Evolutionary conservation across 2,113 vertebrate genomes (phyloP).

Genomic region (Megaceryle maxima): DNA sequence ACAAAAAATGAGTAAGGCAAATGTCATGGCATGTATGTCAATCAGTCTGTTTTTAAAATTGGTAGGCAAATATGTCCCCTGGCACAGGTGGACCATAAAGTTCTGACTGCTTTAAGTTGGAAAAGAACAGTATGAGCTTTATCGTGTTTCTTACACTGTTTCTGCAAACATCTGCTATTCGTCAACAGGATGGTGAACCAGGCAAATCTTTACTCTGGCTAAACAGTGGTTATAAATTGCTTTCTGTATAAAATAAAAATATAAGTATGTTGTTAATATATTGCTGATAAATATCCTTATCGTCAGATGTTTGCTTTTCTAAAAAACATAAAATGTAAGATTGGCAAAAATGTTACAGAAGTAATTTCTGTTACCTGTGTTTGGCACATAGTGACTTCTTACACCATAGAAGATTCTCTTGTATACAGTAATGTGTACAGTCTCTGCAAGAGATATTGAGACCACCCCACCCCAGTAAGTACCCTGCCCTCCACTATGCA

Average conservation of each 20-base stretch:
- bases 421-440: background rate
- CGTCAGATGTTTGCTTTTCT: background rate
- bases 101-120: background rate
- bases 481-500: background rate
- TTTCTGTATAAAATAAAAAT: background rate
- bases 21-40: background rate
- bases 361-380: background rate
- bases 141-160: background rate
- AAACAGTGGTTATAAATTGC: background rate
- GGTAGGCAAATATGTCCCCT: background rate
- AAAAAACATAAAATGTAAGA: background rate
- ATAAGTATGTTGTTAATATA: background rate
- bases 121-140: background rate
- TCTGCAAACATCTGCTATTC: background rate
- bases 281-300: background rate
- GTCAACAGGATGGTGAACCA: background rate
- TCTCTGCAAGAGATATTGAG: background rate
- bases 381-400: background rate
- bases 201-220: background rate
- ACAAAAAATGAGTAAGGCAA: background rate
- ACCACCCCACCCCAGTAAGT: rapidly evolving
- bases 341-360: background rate
- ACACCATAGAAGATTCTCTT: background rate
- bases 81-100: background rate
- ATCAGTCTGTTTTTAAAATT: background rate